Percentiles rank a stretch among this genome's conserved stretches.
Evolutionary conservation across 2,113 vertebrate species (phyloP).

Genomic region (Crypturellus undulatus): DNA sequence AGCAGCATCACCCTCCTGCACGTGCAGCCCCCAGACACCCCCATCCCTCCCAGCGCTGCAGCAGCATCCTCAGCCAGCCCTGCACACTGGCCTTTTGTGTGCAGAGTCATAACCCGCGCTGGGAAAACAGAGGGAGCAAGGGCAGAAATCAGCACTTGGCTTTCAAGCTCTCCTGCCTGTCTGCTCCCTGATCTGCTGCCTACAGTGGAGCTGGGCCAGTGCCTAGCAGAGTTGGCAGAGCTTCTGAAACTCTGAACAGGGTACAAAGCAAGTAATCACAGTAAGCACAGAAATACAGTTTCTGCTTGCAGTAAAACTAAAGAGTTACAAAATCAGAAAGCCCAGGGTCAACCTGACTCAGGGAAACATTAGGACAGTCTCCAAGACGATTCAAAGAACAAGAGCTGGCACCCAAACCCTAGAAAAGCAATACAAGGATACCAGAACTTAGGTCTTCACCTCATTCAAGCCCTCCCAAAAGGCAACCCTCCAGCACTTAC

Average conservation of each 20-base stretch:
- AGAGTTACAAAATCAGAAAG: not conserved
- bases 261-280: not conserved
- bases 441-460: not conserved
- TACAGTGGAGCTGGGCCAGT: not conserved
- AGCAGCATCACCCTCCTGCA: not conserved
- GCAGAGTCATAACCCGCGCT: not conserved
- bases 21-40: not conserved
- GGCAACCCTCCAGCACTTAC: constrained; percentile 69
- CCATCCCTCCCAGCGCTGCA: not conserved
- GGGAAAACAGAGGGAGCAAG: not conserved
- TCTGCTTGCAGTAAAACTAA: not conserved
- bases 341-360: not conserved
- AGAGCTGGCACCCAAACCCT: not conserved
- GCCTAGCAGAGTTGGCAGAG: not conserved
- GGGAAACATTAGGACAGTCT: not conserved
- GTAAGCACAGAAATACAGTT: not conserved
- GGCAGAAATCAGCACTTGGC: not conserved
- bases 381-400: not conserved
- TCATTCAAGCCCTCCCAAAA: not conserved
- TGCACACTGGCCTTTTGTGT: not conserved
- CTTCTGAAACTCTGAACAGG: not conserved
- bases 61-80: not conserved
- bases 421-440: not conserved
- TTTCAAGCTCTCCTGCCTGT: not conserved
- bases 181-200: not conserved